Evolutionary conservation across 2,888 invertebrate species (phyloP).

Genomic region (Anodontia alba): DNA sequence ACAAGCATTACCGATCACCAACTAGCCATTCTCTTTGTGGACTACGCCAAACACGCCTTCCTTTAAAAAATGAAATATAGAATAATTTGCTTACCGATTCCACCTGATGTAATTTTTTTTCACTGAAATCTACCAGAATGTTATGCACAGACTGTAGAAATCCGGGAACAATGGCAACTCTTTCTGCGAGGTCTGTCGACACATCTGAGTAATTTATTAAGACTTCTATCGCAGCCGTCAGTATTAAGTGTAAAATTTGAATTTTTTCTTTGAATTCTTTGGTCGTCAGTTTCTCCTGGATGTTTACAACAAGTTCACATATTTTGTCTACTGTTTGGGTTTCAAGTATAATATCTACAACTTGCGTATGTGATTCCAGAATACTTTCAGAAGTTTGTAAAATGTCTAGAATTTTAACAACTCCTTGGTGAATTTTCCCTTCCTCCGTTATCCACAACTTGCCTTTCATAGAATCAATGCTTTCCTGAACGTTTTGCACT

Average conservation of each 20-base stretch:
- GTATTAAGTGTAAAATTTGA: background rate
- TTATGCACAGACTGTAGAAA: background rate
- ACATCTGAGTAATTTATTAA: conserved; percentile 18
- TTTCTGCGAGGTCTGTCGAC: conserved; percentile 7
- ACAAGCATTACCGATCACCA: too few relatives aligned
- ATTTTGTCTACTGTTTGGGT: background rate
- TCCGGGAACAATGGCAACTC: background rate
- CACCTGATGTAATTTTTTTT: background rate
- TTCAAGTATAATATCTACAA: conserved; percentile 13
- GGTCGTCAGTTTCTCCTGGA: background rate
- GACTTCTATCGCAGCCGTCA: background rate
- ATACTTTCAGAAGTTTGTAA: background rate
- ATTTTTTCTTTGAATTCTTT: background rate
- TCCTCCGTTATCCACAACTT: background rate
- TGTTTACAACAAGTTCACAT: conserved; percentile 18
- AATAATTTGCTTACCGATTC: background rate
- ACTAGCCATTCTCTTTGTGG: too few relatives aligned
- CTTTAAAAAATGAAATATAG: too few relatives aligned
- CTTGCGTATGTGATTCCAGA: background rate
- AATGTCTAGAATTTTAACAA: background rate
- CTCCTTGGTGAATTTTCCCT: background rate
- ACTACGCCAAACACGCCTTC: too few relatives aligned
- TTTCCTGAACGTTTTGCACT: background rate
- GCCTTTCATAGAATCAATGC: background rate
- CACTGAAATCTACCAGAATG: conserved; percentile 3